Evolutionary conservation across 2,113 vertebrate genomes (phyloP).

Genomic region (Pelusios castaneus): DNA sequence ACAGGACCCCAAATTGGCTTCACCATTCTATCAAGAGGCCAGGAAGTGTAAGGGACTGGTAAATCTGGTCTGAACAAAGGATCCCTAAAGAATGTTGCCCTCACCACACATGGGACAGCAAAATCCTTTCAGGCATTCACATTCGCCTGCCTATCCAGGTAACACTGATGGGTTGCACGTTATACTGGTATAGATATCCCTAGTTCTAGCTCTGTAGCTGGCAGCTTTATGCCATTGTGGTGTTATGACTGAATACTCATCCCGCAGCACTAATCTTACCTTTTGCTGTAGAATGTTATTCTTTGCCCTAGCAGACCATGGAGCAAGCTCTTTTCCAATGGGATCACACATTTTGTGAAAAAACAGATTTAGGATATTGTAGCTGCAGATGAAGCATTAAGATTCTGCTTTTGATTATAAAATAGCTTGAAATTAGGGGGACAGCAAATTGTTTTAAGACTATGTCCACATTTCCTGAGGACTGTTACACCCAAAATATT

Average conservation of each 20-base stretch:
- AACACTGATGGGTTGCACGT: background rate
- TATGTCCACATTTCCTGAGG: background rate
- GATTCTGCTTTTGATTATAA: background rate
- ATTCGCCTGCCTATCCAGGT: background rate
- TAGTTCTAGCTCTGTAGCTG: fast-evolving
- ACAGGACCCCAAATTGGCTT: fast-evolving
- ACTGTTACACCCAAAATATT: background rate
- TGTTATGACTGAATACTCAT: background rate
- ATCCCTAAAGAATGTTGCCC: background rate
- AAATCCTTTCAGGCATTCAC: background rate
- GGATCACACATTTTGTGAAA: background rate
- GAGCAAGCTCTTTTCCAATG: background rate
- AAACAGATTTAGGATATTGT: background rate
- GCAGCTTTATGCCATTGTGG: background rate
- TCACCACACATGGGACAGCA: fast-evolving
- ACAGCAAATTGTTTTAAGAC: background rate
- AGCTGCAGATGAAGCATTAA: background rate
- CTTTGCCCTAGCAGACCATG: background rate
- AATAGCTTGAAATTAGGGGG: background rate
- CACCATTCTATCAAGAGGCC: background rate
- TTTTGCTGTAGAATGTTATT: background rate
- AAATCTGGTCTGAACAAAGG: background rate
- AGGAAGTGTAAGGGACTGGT: background rate
- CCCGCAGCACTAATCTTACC: background rate
- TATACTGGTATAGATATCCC: background rate